Base-by-base conservation (phyloP, 2,797 vertebrate genomes). In the Poeciliopsis infans region DNA sequence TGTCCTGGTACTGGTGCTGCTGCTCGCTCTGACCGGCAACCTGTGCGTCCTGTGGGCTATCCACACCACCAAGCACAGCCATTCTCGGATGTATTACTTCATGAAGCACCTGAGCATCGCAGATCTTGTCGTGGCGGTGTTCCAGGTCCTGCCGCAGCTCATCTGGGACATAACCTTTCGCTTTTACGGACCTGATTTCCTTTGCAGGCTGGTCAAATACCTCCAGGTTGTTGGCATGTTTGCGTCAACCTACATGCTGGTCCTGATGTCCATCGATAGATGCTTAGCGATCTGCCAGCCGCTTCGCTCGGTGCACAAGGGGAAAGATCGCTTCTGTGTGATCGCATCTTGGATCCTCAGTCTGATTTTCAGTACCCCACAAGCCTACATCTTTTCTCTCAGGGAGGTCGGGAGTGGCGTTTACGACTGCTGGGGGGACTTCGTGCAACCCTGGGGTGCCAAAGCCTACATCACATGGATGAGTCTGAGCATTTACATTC, bases 141-240 rank as follows among this genome's bases (percentile, higher is more conserved):
- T 99, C 82, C 98, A 99, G 93, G 98, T 99, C 47, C 94, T 99
- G 47, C 98, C 98, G 3, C 98, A 99, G 84, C 98, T 99, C 81
- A 97, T 99, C 18, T 99, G 98, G 98, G 98, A 99, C 91, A 97
- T 99, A 95, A 99, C 98, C 3, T 99, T 99, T 91, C 97, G 97
- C 85, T 99, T 99, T 89, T 97, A 98, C 0, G 98, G 98, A 61
- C 97, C 98, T 0, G 98, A 99, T 80, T 87, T 98, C 71, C 93
- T 99, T 46, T 99, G 98, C 94, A 95, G 98, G 85, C 69, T 98
- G 81, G 96, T 99, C 78, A 99, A 98, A 82, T 99, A 99, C 90
- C 87, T 98, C 77, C 98, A 99, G 93, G 97, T 99, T 0, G 98
- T 99, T 78, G 98, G 98, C 2, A 99, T 99, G 98, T 99, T 99